Evolutionary conservation across 2,113 vertebrate species (phyloP).

Genomic region (Atractosteus spatula): DNA sequence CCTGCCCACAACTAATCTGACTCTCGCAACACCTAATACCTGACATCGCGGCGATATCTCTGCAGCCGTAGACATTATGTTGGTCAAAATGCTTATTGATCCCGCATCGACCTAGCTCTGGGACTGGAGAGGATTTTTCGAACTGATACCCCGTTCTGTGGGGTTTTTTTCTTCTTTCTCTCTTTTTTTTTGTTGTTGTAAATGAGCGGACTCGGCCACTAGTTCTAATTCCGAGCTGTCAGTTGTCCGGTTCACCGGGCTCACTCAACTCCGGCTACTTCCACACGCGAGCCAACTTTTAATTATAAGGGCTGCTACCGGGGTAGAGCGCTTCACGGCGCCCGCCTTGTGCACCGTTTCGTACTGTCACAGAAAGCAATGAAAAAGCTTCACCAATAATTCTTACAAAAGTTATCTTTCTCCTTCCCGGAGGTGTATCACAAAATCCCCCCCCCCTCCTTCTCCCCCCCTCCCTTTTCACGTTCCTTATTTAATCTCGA

Average conservation of each 20-base stretch:
- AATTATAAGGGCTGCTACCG: neutral
- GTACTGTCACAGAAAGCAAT: neutral
- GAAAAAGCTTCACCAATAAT: neutral
- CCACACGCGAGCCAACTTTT: too few relatives aligned
- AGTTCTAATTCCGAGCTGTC: constrained; percentile 5
- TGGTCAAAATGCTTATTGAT: constrained; percentile 63
- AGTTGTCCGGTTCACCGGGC: neutral
- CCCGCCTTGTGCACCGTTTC: neutral
- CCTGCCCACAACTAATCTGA: constrained; percentile 74
- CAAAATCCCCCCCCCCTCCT: too few relatives aligned
- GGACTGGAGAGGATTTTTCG: constrained; percentile 6
- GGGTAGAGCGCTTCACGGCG: neutral
- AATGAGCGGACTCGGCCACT: constrained; percentile 2
- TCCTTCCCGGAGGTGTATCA: neutral
- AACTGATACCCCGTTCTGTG: too few relatives aligned
- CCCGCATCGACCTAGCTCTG: constrained; percentile 41
- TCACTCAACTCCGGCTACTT: too few relatives aligned
- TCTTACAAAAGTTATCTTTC: constrained; percentile 1
- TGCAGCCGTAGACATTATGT: constrained; percentile 66
- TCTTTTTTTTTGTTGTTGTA: constrained; percentile 2
- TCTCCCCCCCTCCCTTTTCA: neutral
- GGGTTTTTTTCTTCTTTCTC: too few relatives aligned
- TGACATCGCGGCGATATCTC: constrained; percentile 69
- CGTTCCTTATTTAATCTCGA: constrained; percentile 24
- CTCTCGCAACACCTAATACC: constrained; percentile 68